These are phyloP conservation scores for Xanthorhoe spadicearia DNA, from an alignment of 2,888 invertebrate species.

Conservation along the genomic window DNA sequence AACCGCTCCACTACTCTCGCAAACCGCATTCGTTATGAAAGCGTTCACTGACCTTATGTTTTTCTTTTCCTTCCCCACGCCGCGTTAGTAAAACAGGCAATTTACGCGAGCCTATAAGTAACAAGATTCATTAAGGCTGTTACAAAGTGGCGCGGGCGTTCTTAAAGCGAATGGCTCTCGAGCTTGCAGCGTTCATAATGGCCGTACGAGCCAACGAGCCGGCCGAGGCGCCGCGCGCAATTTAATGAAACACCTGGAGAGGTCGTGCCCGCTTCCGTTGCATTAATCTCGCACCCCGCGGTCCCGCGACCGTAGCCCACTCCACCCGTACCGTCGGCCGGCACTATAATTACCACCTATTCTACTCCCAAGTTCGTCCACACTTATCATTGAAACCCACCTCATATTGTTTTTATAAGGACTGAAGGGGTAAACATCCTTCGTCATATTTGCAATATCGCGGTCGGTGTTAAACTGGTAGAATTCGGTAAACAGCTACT, in stretches of 20 bases:
- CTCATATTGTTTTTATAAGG: slow-evolving; percentile 45
- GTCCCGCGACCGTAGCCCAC: slow-evolving; percentile 46
- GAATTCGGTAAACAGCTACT: slow-evolving; percentile 69
- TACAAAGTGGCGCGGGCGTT: slow-evolving; percentile 83
- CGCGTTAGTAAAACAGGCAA: slow-evolving; percentile 79
- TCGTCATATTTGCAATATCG: slow-evolving; percentile 46
- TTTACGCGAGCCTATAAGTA: slow-evolving; percentile 83
- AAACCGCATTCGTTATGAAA: slow-evolving; percentile 55
- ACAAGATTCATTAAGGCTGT: slow-evolving; percentile 84
- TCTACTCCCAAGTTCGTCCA: slow-evolving; percentile 32
- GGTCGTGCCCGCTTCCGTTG: slow-evolving; percentile 79
- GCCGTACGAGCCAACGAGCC: slow-evolving; percentile 76
- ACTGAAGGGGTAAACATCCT: slow-evolving; percentile 36
- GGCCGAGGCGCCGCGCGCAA: slow-evolving; percentile 78
- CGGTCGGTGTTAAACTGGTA: slow-evolving; percentile 53
- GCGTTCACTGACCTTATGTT: slow-evolving; percentile 68
- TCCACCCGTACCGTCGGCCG: slow-evolving; percentile 20
- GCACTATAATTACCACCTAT: slow-evolving; percentile 39
- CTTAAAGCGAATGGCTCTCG: slow-evolving; percentile 84
- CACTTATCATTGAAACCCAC: slow-evolving; percentile 36
- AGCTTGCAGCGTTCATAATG: slow-evolving; percentile 83
- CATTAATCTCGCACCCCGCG: slow-evolving; percentile 74
- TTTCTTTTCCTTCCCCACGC: slow-evolving; percentile 63
- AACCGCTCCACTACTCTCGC: slow-evolving; percentile 46
- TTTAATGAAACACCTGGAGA: slow-evolving; percentile 85